Conservation (phyloP, 2,113 vertebrate species). For the Misgurnus mizolepis region DNA sequence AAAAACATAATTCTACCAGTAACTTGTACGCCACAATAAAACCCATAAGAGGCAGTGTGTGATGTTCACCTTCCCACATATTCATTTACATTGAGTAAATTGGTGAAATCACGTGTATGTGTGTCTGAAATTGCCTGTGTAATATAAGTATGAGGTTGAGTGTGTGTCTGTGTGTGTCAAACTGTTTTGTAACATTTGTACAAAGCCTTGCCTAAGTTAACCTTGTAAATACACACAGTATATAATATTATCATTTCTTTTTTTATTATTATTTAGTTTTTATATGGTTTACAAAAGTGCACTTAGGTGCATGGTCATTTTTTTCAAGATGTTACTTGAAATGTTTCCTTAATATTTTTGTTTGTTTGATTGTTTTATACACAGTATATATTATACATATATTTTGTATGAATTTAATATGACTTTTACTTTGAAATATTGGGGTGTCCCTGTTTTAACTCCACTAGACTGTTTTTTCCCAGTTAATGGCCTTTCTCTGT, state of each 20-base stretch:
- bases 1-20: conserved; percentile 10
- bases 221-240: conserved; percentile 77
- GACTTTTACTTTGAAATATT: conserved; percentile 70
- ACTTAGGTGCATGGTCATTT: conserved; percentile 69
- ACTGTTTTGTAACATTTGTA: conserved; percentile 82
- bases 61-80: conserved; percentile 4
- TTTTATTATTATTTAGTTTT: conserved; percentile 65
- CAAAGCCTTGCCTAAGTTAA: conserved; percentile 82
- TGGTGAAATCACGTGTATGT: conserved; percentile 38
- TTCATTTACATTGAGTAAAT: conserved; percentile 18
- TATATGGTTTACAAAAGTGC: conserved; percentile 79
- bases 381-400: conserved; percentile 71
- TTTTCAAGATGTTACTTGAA: conserved; percentile 81
- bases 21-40: conserved; percentile 1
- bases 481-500: conserved; percentile 68
- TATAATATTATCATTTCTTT: conserved; percentile 66
- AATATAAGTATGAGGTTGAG: conserved; percentile 55
- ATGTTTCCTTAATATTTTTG: conserved; percentile 71
- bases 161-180: conserved; percentile 64
- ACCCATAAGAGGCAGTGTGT: conserved; percentile 28
- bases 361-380: conserved; percentile 71
- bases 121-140: conserved; percentile 56
- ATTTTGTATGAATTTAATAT: conserved; percentile 73
- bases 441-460: conserved; percentile 68
- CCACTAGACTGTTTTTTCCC: conserved; percentile 62